Evolutionary conservation across 2,888 invertebrate species (phyloP).

Genomic region (Polietes domitor): DNA sequence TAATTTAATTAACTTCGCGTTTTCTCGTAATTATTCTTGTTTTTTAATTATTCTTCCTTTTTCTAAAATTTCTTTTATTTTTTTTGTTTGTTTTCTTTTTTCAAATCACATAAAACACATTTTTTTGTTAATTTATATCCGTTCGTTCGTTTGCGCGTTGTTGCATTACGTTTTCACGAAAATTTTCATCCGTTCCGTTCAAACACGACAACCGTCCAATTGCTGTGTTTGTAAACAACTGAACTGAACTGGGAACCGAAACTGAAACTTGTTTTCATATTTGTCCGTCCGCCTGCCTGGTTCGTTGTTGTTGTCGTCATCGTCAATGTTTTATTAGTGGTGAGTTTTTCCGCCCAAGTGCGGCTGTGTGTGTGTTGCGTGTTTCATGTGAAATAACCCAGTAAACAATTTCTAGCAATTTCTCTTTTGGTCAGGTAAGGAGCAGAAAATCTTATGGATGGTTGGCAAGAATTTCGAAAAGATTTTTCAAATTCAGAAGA

Average conservation of each 20-base stretch:
- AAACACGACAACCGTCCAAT: conserved; percentile 61
- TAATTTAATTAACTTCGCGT: background rate
- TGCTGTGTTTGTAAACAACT: conserved; percentile 76
- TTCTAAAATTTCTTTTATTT: background rate
- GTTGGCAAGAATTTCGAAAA: background rate
- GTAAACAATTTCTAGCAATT: too few species aligned
- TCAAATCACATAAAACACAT: conserved; percentile 18
- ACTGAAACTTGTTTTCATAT: conserved; percentile 70
- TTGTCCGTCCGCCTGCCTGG: background rate
- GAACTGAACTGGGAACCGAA: conserved; percentile 46
- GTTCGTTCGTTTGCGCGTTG: conserved; percentile 31
- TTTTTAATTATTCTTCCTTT: background rate
- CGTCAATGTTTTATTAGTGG: conserved; percentile 38
- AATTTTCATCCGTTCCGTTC: conserved; percentile 27
- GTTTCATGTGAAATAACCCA: conserved; percentile 34
- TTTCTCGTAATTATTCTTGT: background rate
- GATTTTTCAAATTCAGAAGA: too few species aligned
- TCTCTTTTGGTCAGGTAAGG: too few species aligned
- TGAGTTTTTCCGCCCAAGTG: conserved; percentile 40
- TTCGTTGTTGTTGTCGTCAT: conserved; percentile 37
- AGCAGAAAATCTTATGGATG: too few species aligned
- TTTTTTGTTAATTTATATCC: conserved; percentile 16
- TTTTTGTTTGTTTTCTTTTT: background rate
- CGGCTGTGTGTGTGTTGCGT: conserved; percentile 6
- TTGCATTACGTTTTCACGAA: background rate